Base-by-base conservation (phyloP, 2,113 vertebrate genomes). In the Butorides virescens region DNA sequence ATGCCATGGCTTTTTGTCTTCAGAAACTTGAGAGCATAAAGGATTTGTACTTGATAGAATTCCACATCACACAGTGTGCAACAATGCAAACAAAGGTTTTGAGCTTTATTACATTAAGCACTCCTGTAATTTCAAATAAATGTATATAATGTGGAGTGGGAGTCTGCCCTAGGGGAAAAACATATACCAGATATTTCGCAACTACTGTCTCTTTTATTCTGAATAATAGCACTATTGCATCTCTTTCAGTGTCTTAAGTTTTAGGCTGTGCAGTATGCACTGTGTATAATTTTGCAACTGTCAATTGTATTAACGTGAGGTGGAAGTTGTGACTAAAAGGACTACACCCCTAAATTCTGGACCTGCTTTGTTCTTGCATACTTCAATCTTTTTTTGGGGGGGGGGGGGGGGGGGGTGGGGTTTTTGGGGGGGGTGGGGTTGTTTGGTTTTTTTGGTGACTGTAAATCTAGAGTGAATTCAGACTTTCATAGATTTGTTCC, bases 391-490 rank as follows among this genome's bases (percentile, higher is more conserved):
- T 49, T 75, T 52, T 74, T 25, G 11, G 3, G 5, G 6, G 5
- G 29, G 11, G 3, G 5, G 6, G 5, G 8, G 25, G 10, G 5
- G 15, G 6, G 27, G 4, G 21, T 39, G 8, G 11, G 21, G 7
- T 15, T 53, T 39, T 39, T 39, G 10, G 39, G 11, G 37, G 39
- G 39, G 39, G 39, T 36, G 4, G 5, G 17, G 7, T 12, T 5
- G 8, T 12, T 58, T 86, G 27, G 5, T 0, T 20, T 25, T 65
- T 85, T 62, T 50, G 14, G 7, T 61, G 29, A 46, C 32, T 79
- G 18, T 75, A 86, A 86, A 29, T 53, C 32, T 6, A 26, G 20
- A 39, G 21, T 47, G 27, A 82, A 62, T 78, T 73, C 11, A 37
- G 36, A 63, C 13, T 86, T 50, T 25, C 26, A 55, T 3, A 1